These are phyloP conservation scores for Toxotes lorentzi DNA, from an alignment of 2,797 vertebrate genomes.

Conservation along the genomic window DNA sequence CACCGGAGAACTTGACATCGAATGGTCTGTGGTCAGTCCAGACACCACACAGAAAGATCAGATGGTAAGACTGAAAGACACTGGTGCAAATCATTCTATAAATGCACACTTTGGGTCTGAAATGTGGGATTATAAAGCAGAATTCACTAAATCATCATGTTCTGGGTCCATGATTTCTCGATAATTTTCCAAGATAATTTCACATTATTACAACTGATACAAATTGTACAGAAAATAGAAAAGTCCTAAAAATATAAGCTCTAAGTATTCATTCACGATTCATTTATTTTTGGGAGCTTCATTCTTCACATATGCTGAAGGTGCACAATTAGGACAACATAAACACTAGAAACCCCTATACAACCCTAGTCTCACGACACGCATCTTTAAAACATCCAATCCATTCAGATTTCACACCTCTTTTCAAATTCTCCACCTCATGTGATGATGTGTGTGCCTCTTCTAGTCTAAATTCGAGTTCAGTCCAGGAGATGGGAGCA, in stretches of 20 bases:
- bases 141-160: background rate
- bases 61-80: constrained; percentile 82
- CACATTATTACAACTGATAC: too few species aligned
- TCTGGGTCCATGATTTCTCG: background rate
- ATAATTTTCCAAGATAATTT: too few species aligned
- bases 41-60: constrained; percentile 87
- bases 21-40: constrained; percentile 91
- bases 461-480: constrained; percentile 10
- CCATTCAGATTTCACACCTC: background rate
- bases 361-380: background rate
- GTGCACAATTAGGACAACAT: background rate
- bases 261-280: background rate
- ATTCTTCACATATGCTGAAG: background rate
- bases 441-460: constrained; percentile 1
- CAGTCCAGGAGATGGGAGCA: background rate
- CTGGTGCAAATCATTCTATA: too few species aligned
- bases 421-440: background rate
- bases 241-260: background rate
- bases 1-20: constrained; percentile 89
- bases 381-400: constrained; percentile 13
- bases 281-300: background rate
- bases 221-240: background rate
- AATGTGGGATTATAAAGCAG: background rate
- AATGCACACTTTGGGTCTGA: background rate
- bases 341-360: background rate